These are phyloP conservation scores for Mylabris phalerata DNA, from an alignment of 1,140 invertebrate genomes.

Conservation along the genomic window DNA sequence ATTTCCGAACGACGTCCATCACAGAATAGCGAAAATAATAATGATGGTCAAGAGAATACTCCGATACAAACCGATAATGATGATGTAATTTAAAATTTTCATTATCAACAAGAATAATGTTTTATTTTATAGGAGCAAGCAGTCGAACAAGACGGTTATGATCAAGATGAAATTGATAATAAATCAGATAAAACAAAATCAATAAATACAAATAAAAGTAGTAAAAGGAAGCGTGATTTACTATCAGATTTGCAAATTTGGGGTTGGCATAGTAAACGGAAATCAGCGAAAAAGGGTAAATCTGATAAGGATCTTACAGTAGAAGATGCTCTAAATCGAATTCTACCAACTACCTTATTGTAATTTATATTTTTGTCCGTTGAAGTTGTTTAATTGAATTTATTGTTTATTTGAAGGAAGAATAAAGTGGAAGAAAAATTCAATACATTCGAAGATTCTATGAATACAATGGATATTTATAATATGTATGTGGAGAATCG, in stretches of 20 bases:
- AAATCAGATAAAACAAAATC: conserved; percentile 46
- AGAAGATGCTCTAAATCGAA: conserved; percentile 54
- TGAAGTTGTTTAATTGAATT: conserved; percentile 1
- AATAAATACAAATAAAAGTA: conserved; percentile 32
- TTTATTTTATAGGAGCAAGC: conserved; percentile 24
- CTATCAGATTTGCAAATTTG: conserved; percentile 61
- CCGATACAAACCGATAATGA: conserved; percentile 36
- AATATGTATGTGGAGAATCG: conserved; percentile 55
- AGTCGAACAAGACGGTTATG: conserved; percentile 35
- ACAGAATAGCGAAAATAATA: conserved; percentile 33
- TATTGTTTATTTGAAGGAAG: conserved; percentile 19
- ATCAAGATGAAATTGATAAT: conserved; percentile 27
- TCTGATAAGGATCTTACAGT: conserved; percentile 57
- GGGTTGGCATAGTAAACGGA: conserved; percentile 65
- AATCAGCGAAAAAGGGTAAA: conserved; percentile 57
- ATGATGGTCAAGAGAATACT: conserved; percentile 31
- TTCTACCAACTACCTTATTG: conserved; percentile 53
- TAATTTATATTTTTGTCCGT: conserved; percentile 32
- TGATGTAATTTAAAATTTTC: conserved; percentile 26
- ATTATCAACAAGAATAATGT: not conserved
- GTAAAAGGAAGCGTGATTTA: conserved; percentile 57
- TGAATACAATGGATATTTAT: conserved; percentile 57
- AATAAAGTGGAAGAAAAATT: conserved; percentile 30
- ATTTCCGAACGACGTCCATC: conserved; percentile 31
- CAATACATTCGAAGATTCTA: conserved; percentile 49